A percentile compares a stretch with the other conserved stretches of the same genome.
Conservation (phyloP, 2,113 vertebrate species). For the Erythrolamprus reginae region DNA sequence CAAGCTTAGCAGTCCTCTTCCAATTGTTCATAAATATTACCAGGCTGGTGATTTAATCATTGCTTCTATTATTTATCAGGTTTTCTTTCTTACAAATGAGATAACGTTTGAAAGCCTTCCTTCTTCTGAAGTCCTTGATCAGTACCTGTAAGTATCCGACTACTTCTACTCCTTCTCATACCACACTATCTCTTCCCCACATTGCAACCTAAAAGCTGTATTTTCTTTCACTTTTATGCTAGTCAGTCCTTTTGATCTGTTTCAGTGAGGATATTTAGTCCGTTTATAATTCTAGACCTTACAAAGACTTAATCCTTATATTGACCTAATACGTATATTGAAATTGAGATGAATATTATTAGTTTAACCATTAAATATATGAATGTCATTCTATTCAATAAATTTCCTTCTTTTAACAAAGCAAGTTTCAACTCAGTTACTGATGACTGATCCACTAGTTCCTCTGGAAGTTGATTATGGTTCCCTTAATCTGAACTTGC, state of each 20-base stretch:
- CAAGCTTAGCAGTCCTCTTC: neutral
- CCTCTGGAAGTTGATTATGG: neutral
- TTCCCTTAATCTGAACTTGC: neutral
- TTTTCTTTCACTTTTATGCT: neutral
- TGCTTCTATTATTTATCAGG: neutral
- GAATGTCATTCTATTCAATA: neutral
- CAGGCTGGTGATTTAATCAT: neutral
- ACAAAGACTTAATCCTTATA: no score
- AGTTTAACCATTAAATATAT: neutral
- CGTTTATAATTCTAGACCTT: no score
- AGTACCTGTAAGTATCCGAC: neutral
- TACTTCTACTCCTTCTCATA: neutral
- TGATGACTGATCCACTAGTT: no score
- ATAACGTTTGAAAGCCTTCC: neutral
- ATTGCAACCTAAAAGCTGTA: neutral
- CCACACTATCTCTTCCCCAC: neutral
- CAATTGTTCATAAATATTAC: neutral
- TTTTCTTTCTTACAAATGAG: neutral
- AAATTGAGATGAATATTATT: neutral
- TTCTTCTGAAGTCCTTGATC: neutral
- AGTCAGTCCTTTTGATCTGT: fast-evolving
- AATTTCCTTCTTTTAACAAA: neutral
- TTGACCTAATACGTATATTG: neutral
- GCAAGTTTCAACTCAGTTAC: neutral
- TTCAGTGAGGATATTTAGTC: no score